Conservation (phyloP, 2,113 vertebrate genomes). For the Indri indri region DNA sequence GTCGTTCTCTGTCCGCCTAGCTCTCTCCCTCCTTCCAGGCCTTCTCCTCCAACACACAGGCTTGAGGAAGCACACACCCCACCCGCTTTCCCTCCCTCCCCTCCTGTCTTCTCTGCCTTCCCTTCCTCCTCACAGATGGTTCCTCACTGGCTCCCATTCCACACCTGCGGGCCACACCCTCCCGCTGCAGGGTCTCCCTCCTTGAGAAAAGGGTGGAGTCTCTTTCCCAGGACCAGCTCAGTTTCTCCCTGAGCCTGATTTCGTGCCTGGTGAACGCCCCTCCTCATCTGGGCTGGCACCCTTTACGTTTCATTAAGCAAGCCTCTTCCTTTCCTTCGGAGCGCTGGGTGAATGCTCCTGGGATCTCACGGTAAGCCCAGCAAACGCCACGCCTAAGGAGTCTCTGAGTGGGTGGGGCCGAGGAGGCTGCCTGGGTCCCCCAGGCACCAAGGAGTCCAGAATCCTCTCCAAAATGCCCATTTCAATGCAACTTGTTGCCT, state of each 20-base stretch:
- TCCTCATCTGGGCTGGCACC: neutral
- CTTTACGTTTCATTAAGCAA: neutral
- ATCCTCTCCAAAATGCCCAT: neutral
- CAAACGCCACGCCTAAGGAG: too few relatives aligned
- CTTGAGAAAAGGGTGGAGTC: neutral
- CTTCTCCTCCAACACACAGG: neutral
- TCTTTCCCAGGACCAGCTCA: constrained; percentile 30
- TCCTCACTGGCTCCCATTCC: neutral
- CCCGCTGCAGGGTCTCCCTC: neutral
- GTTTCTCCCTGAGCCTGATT: neutral
- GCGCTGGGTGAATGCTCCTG: neutral
- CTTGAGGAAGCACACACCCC: neutral
- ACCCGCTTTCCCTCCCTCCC: too few relatives aligned
- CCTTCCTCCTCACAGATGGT: neutral
- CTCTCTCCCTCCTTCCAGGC: neutral
- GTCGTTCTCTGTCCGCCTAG: neutral
- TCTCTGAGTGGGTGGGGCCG: neutral
- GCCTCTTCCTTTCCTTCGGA: neutral
- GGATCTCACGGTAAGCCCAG: neutral
- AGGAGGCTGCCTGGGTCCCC: neutral
- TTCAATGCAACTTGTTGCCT: neutral
- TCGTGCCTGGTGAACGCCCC: neutral
- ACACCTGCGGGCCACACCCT: neutral
- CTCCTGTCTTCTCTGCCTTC: neutral
- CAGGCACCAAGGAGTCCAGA: too few relatives aligned